Percentiles rank a stretch among this genome's conserved stretches.
phyloP scores from a whole-genome alignment of 64 coral and sea anemone species.

The Acropora yongei region DNA sequence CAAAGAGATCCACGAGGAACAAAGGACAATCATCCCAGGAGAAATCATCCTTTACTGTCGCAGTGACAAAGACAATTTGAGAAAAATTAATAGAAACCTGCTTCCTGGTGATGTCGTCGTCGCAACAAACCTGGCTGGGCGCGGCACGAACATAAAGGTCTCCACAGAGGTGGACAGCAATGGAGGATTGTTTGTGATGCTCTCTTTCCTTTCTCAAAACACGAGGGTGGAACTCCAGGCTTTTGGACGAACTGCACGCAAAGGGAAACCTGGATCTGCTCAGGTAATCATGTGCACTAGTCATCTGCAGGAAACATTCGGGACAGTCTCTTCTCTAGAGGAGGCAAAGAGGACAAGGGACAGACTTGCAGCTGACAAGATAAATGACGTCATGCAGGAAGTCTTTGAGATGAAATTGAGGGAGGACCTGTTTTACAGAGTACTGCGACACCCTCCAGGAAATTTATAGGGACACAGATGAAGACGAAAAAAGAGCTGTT shows the following conservation, averaged over 20 bases:
- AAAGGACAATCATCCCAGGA: background rate
- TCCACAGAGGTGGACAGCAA: background rate
- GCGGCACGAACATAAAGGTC: conserved; percentile 28
- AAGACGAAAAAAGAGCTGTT: conserved; percentile 5
- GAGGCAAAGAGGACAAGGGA: background rate
- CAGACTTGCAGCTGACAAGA: background rate
- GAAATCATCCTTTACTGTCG: background rate
- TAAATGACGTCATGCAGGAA: background rate
- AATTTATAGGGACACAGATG: conserved; percentile 10
- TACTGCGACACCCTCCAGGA: background rate
- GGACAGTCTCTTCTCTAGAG: background rate
- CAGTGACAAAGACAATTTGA: conserved; percentile 16
- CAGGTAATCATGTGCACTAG: conserved; percentile 24
- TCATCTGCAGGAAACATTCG: background rate
- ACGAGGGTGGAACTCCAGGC: conserved; percentile 33
- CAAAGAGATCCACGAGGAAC: conserved; percentile 10
- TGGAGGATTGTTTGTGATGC: conserved; percentile 36
- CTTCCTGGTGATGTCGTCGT: conserved; percentile 28
- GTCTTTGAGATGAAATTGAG: background rate
- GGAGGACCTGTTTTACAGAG: conserved; percentile 21
- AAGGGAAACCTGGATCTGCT: conserved; percentile 30
- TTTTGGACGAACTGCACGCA: conserved; percentile 26
- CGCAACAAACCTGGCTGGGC: conserved; percentile 42
- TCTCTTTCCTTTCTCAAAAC: conserved; percentile 27
- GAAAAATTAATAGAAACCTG: conserved; percentile 1